Conservation (phyloP, 1,140 invertebrate species). For the Hesperophylax magnus region DNA sequence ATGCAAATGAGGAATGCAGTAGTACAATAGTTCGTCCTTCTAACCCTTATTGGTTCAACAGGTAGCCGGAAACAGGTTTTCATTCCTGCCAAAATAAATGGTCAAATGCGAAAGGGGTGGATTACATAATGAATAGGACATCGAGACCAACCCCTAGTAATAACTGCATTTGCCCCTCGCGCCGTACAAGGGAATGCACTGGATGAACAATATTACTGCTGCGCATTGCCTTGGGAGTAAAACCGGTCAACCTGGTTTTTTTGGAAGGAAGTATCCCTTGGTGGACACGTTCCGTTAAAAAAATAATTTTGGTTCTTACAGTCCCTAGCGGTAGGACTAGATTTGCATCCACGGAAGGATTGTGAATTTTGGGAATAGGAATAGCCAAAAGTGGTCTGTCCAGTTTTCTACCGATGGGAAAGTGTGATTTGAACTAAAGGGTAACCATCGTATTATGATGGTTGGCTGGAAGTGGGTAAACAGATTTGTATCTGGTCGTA, state of each 20-base stretch:
- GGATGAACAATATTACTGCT: slow-evolving; percentile 41
- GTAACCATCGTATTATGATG: slow-evolving; percentile 34
- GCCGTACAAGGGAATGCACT: slow-evolving; percentile 13
- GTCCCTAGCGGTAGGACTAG: not conserved
- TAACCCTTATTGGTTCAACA: slow-evolving; percentile 42
- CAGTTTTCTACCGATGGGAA: slow-evolving; percentile 60
- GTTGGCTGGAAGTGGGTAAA: slow-evolving; percentile 23
- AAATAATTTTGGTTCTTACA: not conserved
- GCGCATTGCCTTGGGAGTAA: slow-evolving; percentile 33
- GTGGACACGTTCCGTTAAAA: slow-evolving; percentile 41
- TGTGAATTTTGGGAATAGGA: slow-evolving; percentile 47
- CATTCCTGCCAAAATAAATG: slow-evolving; percentile 47
- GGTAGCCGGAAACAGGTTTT: slow-evolving; percentile 58
- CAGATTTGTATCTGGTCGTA: not conserved
- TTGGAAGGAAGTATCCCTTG: slow-evolving; percentile 53
- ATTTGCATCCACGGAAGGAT: slow-evolving; percentile 2
- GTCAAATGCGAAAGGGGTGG: slow-evolving; percentile 53
- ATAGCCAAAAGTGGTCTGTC: slow-evolving; percentile 68
- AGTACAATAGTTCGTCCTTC: slow-evolving; percentile 42
- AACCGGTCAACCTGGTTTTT: slow-evolving; percentile 57
- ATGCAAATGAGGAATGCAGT: slow-evolving; percentile 34
- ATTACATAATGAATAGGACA: slow-evolving; percentile 49
- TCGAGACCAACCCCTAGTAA: slow-evolving; percentile 40
- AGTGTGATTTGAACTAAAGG: slow-evolving; percentile 50
- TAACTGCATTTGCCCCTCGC: not conserved